Percentiles rank a stretch among this genome's conserved stretches.
These are phyloP conservation scores for Perca flavescens DNA, from an alignment of 2,113 vertebrate species.

Conservation along the genomic window DNA sequence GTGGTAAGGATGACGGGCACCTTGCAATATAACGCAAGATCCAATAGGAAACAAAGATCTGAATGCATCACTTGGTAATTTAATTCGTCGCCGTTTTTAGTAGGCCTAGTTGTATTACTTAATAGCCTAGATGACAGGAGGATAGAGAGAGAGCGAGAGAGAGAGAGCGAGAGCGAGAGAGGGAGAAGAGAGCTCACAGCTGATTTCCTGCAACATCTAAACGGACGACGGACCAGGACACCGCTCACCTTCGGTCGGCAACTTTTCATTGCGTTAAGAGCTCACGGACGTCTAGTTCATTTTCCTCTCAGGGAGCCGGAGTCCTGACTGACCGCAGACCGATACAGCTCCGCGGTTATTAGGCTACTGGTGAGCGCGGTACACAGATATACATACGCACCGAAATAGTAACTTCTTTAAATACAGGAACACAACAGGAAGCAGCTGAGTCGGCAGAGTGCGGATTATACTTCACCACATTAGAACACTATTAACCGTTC, in stretches of 20 bases:
- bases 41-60: too few relatives aligned
- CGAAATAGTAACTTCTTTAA: slow-evolving; percentile 14
- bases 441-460: not conserved
- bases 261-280: not conserved
- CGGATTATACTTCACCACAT: too few relatives aligned
- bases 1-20: too few relatives aligned
- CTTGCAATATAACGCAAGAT: too few relatives aligned
- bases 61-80: too few relatives aligned
- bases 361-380: not conserved
- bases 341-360: not conserved
- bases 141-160: not conserved
- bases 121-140: too few relatives aligned
- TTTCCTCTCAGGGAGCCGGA: too few relatives aligned
- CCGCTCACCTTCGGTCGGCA: not conserved
- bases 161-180: not conserved
- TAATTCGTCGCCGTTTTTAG: too few relatives aligned
- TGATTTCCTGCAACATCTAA: slow-evolving; percentile 42
- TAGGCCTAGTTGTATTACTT: too few relatives aligned
- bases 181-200: not conserved
- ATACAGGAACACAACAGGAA: not conserved
- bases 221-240: not conserved
- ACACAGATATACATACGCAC: not conserved
- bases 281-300: too few relatives aligned
- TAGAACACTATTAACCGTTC: too few relatives aligned
- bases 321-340: too few relatives aligned